Evolutionary conservation across 2,888 invertebrate species (phyloP).

Genomic region (Lycia hirtaria): DNA sequence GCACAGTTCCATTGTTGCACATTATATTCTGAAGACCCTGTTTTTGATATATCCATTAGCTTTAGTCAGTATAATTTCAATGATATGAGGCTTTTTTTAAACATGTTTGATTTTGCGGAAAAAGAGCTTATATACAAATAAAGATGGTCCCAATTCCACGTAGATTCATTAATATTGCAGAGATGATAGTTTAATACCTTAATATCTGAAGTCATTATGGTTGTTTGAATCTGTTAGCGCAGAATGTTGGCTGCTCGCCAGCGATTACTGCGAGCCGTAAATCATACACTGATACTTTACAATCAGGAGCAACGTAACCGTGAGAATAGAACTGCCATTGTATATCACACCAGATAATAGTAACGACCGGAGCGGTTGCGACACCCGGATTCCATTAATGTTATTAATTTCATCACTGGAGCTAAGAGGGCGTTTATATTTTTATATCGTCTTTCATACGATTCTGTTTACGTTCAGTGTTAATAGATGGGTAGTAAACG

Average conservation of each 20-base stretch:
- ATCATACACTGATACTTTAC: constrained; percentile 57
- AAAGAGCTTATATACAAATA: no score
- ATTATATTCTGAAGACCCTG: no score
- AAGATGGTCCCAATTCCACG: no score
- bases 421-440: constrained; percentile 43
- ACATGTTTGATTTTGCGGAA: no score
- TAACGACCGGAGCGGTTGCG: constrained; percentile 17
- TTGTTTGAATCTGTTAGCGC: constrained; percentile 42
- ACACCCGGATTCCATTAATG: constrained; percentile 30
- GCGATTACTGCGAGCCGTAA: constrained; percentile 54
- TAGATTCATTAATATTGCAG: not conserved
- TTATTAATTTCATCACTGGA: constrained; percentile 45
- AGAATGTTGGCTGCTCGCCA: constrained; percentile 58
- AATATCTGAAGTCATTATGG: constrained; percentile 12
- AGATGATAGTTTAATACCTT: constrained; percentile 4
- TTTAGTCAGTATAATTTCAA: no score
- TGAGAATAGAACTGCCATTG: constrained; percentile 31
- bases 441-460: constrained; percentile 40
- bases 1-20: no score
- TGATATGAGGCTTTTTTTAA: no score
- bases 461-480: constrained; percentile 39
- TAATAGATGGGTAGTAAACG: constrained; percentile 36
- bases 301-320: constrained; percentile 41
- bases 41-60: no score
- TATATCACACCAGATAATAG: constrained; percentile 21